Conservation (phyloP, 2,797 vertebrate species). For the Meda fulgida region DNA sequence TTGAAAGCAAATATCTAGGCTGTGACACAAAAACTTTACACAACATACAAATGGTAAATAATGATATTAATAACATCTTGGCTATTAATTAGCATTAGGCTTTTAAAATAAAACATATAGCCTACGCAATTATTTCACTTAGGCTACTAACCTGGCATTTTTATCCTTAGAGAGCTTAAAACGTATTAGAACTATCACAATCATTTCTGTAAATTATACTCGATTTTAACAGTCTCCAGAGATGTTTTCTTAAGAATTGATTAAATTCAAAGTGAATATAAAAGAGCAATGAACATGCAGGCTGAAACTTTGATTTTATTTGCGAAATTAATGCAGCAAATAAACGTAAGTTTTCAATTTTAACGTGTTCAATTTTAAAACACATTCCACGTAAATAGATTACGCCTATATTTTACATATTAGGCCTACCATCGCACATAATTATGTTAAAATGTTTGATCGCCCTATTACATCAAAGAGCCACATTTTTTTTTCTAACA, state of each 20-base stretch:
- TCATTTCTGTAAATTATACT: neutral
- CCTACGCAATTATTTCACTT: neutral
- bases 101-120: neutral
- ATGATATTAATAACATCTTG: neutral
- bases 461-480: neutral
- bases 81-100: neutral
- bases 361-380: neutral
- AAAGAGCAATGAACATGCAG: neutral
- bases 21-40: neutral
- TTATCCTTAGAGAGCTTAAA: neutral
- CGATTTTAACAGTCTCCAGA: neutral
- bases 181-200: neutral
- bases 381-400: neutral
- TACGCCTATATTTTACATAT: neutral
- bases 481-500: too few species aligned
- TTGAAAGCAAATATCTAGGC: constrained; percentile 90
- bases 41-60: neutral
- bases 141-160: neutral
- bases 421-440: neutral
- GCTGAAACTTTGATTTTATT: neutral
- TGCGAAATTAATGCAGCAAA: neutral
- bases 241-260: neutral
- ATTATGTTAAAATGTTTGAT: neutral
- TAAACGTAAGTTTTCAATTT: neutral
- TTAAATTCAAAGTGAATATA: neutral